These are phyloP conservation scores for Drosophila phalerata DNA, from an alignment of 2,888 invertebrate species.

Conservation along the genomic window DNA sequence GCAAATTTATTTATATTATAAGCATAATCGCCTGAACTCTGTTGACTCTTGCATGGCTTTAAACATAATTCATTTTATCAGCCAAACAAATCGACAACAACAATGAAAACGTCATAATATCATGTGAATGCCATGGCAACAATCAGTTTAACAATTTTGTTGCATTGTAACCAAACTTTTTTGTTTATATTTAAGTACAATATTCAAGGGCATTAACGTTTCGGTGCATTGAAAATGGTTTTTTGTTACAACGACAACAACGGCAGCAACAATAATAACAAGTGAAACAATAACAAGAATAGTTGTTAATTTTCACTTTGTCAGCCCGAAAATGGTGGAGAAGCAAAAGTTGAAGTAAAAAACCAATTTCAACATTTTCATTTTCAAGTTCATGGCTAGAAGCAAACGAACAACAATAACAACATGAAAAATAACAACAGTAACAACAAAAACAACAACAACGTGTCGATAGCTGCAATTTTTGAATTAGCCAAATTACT, in stretches of 20 bases:
- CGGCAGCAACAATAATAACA: constrained; percentile 4
- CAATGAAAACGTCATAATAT: constrained; percentile 9
- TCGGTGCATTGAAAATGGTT: constrained; percentile 32
- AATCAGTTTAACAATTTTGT: constrained; percentile 50
- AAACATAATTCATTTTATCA: constrained; percentile 7
- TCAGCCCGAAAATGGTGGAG: constrained; percentile 44
- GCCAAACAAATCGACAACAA: constrained; percentile 3
- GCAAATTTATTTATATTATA: neutral
- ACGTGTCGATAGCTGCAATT: constrained; percentile 72
- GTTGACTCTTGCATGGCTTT: constrained; percentile 11
- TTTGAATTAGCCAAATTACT: constrained; percentile 81
- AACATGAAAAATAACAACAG: constrained; percentile 12
- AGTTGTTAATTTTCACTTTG: constrained; percentile 76
- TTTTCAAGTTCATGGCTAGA: constrained; percentile 78
- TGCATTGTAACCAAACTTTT: constrained; percentile 31
- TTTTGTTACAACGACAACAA: constrained; percentile 32
- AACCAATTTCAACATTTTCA: constrained; percentile 61
- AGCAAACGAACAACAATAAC: constrained; percentile 35
- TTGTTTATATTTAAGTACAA: constrained; percentile 19
- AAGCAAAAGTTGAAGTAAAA: constrained; percentile 39
- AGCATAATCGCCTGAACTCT: neutral
- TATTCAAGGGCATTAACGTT: constrained; percentile 52
- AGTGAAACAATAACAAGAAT: constrained; percentile 50
- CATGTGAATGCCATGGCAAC: constrained; percentile 36
- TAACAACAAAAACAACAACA: constrained; percentile 35